Percentiles rank a stretch among this genome's conserved stretches.
These are phyloP conservation scores for Polydrusus cervinus DNA, from an alignment of 2,888 invertebrate genomes.

Conservation along the genomic window DNA sequence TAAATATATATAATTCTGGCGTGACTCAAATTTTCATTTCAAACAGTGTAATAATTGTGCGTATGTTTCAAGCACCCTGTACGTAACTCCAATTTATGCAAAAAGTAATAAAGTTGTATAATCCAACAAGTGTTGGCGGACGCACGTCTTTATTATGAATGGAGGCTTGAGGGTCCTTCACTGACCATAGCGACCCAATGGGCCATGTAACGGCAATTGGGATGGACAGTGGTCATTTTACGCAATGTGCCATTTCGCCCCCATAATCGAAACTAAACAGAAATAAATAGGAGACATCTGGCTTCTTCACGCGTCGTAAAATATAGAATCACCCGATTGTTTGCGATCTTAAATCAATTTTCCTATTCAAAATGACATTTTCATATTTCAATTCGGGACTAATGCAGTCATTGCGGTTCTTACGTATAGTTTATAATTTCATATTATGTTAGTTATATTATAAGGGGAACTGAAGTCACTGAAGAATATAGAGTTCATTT, in stretches of 20 bases:
- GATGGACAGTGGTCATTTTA: conserved; percentile 68
- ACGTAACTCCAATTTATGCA: not conserved
- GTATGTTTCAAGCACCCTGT: not conserved
- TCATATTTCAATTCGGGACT: conserved; percentile 65
- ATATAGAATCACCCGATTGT: conserved; percentile 60
- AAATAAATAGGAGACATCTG: conserved; percentile 65
- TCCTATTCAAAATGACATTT: conserved; percentile 67
- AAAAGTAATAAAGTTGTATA: conserved; percentile 23
- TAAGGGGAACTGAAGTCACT: not conserved
- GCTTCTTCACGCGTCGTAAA: conserved; percentile 67
- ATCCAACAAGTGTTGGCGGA: conserved; percentile 24
- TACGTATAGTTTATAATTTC: conserved; percentile 48
- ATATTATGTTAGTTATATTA: conserved; percentile 14
- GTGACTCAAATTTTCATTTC: not conserved
- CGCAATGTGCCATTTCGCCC: conserved; percentile 64
- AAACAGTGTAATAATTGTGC: not conserved
- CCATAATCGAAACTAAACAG: conserved; percentile 62
- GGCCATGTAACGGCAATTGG: conserved; percentile 51
- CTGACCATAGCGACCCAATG: conserved; percentile 48
- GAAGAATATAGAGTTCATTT: not conserved
- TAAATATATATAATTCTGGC: too few species aligned
- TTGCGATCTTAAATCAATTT: conserved; percentile 66
- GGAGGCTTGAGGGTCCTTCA: conserved; percentile 49
- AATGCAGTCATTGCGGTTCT: conserved; percentile 52
- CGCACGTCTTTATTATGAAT: conserved; percentile 52